These are phyloP conservation scores for Lepidochrysops patricia DNA, from an alignment of 2,888 invertebrate genomes.

Conservation along the genomic window DNA sequence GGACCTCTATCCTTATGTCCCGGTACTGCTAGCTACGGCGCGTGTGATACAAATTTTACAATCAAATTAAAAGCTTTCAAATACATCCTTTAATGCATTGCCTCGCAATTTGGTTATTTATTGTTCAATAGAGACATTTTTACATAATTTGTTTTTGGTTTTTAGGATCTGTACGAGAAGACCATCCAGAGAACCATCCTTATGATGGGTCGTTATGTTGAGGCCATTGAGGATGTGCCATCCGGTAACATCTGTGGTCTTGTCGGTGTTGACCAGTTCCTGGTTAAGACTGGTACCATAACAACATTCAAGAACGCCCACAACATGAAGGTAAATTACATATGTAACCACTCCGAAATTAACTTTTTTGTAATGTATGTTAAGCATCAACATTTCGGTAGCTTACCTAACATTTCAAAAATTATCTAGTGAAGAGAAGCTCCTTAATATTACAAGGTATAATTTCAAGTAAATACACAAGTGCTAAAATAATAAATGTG, in stretches of 20 bases:
- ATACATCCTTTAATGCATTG: not conserved
- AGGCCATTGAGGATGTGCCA: slow-evolving; percentile 99
- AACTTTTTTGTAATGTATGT: too few relatives aligned
- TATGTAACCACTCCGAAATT: too few relatives aligned
- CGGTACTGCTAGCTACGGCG: slow-evolving; percentile 77
- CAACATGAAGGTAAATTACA: slow-evolving; percentile 88
- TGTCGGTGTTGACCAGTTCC: slow-evolving; percentile 99
- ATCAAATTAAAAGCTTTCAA: not conserved
- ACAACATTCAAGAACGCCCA: slow-evolving; percentile 99
- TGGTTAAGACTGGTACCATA: slow-evolving; percentile 99
- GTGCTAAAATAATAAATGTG: too few relatives aligned
- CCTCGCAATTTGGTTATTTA: not conserved
- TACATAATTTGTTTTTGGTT: slow-evolving; percentile 8
- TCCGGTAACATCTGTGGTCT: slow-evolving; percentile 99
- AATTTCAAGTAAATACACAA: too few relatives aligned
- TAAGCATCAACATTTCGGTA: too few relatives aligned
- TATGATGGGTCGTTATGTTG: slow-evolving; percentile 99
- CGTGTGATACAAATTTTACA: slow-evolving; percentile 51
- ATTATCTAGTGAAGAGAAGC: too few relatives aligned
- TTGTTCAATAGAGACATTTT: not conserved
- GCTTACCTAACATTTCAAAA: too few relatives aligned
- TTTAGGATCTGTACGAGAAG: slow-evolving; percentile 94
- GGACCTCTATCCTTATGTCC: slow-evolving; percentile 90
- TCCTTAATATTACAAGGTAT: too few relatives aligned
- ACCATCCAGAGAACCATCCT: slow-evolving; percentile 99